Percentiles rank a stretch among this genome's conserved stretches.
These are phyloP conservation scores for Thryonomys swinderianus DNA, from an alignment of 2,113 vertebrate genomes.

Conservation along the genomic window DNA sequence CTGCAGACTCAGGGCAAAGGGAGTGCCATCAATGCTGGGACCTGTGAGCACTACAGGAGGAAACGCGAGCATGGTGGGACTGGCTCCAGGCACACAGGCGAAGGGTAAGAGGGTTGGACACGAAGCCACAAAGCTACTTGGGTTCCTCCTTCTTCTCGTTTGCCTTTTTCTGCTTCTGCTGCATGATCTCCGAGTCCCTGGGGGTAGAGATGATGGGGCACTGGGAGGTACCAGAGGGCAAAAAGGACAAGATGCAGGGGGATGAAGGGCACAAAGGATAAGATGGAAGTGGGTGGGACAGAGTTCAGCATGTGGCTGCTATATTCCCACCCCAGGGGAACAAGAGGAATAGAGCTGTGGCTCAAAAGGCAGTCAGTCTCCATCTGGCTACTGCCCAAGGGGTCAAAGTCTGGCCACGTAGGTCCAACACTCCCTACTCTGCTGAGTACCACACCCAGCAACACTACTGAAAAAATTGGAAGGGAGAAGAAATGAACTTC, in stretches of 20 bases:
- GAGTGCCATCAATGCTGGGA: slow-evolving; percentile 82
- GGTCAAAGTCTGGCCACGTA: slow-evolving; percentile 72
- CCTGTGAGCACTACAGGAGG: slow-evolving; percentile 82
- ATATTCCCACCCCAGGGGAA: slow-evolving; percentile 74
- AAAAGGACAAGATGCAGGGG: slow-evolving; percentile 69
- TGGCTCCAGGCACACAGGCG: slow-evolving; percentile 83
- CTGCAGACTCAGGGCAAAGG: slow-evolving; percentile 82
- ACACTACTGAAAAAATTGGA: slow-evolving; percentile 34
- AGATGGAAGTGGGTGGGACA: slow-evolving; percentile 73
- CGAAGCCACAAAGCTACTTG: slow-evolving; percentile 85
- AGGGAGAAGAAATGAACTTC: slow-evolving; percentile 52
- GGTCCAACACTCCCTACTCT: slow-evolving; percentile 65
- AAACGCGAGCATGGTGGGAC: slow-evolving; percentile 80
- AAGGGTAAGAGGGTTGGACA: slow-evolving; percentile 80
- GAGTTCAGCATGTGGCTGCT: slow-evolving; percentile 74
- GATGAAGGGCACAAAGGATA: slow-evolving; percentile 72
- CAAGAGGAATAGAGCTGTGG: slow-evolving; percentile 71
- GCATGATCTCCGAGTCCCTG: slow-evolving; percentile 98
- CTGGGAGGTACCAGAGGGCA: slow-evolving; percentile 76
- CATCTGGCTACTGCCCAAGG: slow-evolving; percentile 67
- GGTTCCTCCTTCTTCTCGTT: slow-evolving; percentile 86
- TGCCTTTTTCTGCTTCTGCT: slow-evolving; percentile 96
- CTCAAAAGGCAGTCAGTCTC: slow-evolving; percentile 70
- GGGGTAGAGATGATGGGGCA: slow-evolving; percentile 80
- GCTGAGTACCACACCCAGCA: slow-evolving; percentile 70